Evolutionary conservation across 2,113 vertebrate genomes (phyloP).

Genomic region (Ivindomyrus marchei): DNA sequence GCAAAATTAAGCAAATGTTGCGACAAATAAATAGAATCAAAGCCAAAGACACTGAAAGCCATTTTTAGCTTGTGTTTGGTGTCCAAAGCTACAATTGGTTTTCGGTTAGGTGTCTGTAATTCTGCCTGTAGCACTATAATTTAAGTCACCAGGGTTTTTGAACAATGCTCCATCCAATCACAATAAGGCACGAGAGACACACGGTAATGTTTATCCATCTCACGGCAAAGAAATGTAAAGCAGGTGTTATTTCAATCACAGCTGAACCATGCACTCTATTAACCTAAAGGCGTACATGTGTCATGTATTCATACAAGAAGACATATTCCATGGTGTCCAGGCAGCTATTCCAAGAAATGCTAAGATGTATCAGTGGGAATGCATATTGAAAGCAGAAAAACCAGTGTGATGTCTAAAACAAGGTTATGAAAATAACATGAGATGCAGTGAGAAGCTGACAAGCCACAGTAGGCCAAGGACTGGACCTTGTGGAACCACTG

Average conservation of each 20-base stretch:
- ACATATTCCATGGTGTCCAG: not conserved
- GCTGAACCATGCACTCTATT: not conserved
- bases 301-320: not conserved
- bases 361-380: not conserved
- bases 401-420: not conserved
- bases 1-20: not conserved
- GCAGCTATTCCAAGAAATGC: not conserved
- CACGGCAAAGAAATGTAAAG: not conserved
- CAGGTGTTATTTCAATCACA: not conserved
- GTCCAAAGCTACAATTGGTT: not conserved
- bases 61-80: not conserved
- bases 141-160: not conserved
- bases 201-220: not conserved
- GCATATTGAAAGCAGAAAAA: not conserved
- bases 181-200: not conserved
- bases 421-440: not conserved
- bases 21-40: not conserved
- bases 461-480: not conserved
- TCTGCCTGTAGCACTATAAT: not conserved
- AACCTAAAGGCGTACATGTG: not conserved
- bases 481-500: not conserved
- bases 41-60: not conserved
- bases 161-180: not conserved
- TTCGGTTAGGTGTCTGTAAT: not conserved
- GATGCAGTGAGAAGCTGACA: not conserved